Evolutionary conservation across 2,888 invertebrate genomes (phyloP).

Genomic region (Coremacera marginata): DNA sequence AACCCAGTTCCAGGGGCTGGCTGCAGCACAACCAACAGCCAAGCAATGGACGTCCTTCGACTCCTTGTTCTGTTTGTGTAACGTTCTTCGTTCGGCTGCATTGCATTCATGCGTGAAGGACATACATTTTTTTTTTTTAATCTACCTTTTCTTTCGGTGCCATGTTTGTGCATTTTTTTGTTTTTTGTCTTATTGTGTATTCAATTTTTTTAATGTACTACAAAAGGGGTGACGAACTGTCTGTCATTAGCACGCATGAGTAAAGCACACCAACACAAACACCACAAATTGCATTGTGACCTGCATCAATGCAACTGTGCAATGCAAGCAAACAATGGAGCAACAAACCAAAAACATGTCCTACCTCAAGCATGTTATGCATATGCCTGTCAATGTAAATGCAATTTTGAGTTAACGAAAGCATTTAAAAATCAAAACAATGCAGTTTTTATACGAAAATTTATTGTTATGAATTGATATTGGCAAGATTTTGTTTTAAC

Average conservation of each 20-base stretch:
- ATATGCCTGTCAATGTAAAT: not conserved
- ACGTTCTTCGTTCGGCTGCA: not conserved
- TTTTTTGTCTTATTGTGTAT: not conserved
- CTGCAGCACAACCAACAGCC: not conserved
- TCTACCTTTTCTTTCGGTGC: not conserved
- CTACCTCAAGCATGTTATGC: slow-evolving; percentile 17
- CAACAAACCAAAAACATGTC: not conserved
- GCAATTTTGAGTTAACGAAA: not conserved
- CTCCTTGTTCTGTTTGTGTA: not conserved
- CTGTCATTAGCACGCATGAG: not conserved
- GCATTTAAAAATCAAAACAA: no score
- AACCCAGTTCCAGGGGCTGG: slow-evolving; percentile 12
- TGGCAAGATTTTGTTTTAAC: no score
- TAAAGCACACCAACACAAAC: not conserved
- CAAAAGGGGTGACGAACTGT: slow-evolving; percentile 28
- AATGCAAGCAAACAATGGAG: not conserved
- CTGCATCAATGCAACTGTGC: not conserved
- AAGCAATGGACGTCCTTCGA: not conserved
- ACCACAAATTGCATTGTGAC: slow-evolving; percentile 6
- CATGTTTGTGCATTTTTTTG: not conserved
- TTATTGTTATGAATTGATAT: no score
- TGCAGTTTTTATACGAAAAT: no score
- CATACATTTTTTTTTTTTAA: not conserved
- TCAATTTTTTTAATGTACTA: not conserved
- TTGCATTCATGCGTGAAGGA: slow-evolving; percentile 34